These are phyloP conservation scores for Megalops cyprinoides DNA, from an alignment of 2,797 vertebrate species.

Conservation along the genomic window DNA sequence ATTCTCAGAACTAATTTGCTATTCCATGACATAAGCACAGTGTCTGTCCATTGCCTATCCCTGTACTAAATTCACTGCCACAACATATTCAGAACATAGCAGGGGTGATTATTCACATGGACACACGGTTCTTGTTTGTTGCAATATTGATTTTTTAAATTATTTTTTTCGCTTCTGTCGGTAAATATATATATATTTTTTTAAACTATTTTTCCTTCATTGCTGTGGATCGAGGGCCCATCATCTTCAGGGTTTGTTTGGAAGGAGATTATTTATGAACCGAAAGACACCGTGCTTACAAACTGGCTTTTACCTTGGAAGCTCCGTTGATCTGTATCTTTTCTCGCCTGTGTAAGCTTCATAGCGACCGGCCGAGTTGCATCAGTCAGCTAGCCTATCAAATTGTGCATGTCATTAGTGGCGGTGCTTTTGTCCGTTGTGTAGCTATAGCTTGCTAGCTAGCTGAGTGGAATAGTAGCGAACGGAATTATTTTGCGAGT, in stretches of 20 bases:
- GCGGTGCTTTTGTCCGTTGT: background rate
- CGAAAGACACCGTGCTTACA: conserved; percentile 4
- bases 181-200: conserved; percentile 6
- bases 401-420: conserved; percentile 6
- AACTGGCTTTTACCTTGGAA: background rate
- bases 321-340: background rate
- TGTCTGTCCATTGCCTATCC: conserved; percentile 53
- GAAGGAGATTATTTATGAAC: conserved; percentile 1
- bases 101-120: background rate
- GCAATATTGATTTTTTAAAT: background rate
- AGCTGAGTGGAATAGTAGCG: background rate
- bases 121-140: background rate
- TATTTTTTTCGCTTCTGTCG: background rate
- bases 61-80: conserved; percentile 59
- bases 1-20: conserved; percentile 90
- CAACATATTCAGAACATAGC: conserved; percentile 44
- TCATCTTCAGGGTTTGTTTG: conserved; percentile 18
- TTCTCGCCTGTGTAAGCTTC: background rate
- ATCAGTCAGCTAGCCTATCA: background rate
- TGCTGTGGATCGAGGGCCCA: conserved; percentile 20
- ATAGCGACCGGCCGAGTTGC: background rate
- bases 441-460: no score
- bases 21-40: conserved; percentile 79
- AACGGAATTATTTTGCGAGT: background rate
- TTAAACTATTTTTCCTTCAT: conserved; percentile 18